Base-by-base conservation (phyloP, 2,113 vertebrate genomes). In the Cariama cristata region DNA sequence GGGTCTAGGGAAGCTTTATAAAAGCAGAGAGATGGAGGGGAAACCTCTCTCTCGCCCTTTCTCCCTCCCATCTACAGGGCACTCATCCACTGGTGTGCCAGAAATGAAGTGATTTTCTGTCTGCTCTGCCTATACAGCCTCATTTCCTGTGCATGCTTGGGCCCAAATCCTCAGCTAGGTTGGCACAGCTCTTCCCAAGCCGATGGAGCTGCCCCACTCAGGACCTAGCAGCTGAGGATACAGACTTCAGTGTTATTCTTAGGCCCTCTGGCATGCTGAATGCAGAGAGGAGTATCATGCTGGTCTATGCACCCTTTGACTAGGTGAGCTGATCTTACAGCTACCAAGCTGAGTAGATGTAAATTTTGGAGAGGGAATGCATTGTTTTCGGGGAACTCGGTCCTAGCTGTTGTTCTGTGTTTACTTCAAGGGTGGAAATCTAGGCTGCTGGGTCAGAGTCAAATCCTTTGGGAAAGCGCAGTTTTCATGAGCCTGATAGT, bases 21-120 rank as follows among this genome's bases (percentile, higher is more conserved):
- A 89, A 91, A 95, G 44, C 74, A 94, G 74, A 79, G 55, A 74
- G 38, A 44, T 45, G 73, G n/a, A 75, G 58, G 88, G 55, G n/a
- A 67, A 79, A 71, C 18, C 42, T 86, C 35, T 76, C n/a, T 9
- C 22, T 53, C 49, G 79, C 67, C 55, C 27, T 77, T 59, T 63
- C 67, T 72, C 62, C 62, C 63, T 93, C 32, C 49, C 11, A 9
- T 88, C 23, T 59, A 52, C 28, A 73, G 92, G 84, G 24, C 47
- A 64, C 50, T 44, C 8, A 0, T 63, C 55, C 49, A 58, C 42
- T 91, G 27, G 33, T 83, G 47, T 84, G 92, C 49, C 52, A 92
- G 76, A 75, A 93, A 81, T 56, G 11, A 91, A 92, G 32, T 19
- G 64, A 42, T 91, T 89, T 96, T 96, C 79, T 90, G 40, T 84